A percentile compares a stretch with the other conserved stretches of the same genome.
phyloP scores from a whole-genome alignment of 2,113 vertebrate genomes.

The Antechinus stuartii region DNA sequence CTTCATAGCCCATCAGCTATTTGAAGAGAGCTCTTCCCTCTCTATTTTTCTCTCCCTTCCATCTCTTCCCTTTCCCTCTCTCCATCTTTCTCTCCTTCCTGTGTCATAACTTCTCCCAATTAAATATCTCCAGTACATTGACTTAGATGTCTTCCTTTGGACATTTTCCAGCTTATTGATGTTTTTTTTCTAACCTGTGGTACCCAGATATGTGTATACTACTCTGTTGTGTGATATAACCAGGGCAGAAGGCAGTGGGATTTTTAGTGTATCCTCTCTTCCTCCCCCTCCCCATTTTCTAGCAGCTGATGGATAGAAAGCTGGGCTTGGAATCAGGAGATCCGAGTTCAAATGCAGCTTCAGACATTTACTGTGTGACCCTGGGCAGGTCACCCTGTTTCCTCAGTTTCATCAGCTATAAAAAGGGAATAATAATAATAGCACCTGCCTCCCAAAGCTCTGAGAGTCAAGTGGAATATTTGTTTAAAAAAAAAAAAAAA shows the following conservation, averaged over 20 bases:
- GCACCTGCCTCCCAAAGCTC: background rate
- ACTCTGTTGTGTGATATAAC: background rate
- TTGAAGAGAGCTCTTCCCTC: too few species aligned
- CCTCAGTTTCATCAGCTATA: background rate
- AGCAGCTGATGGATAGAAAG: background rate
- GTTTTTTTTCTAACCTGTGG: background rate
- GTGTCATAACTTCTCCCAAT: background rate
- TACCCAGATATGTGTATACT: background rate
- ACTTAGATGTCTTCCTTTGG: background rate
- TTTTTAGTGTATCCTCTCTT: background rate
- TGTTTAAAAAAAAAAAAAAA: background rate
- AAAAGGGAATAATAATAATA: background rate
- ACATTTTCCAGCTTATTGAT: background rate
- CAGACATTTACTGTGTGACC: background rate
- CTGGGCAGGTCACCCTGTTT: background rate
- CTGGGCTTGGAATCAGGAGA: background rate
- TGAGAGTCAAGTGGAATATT: background rate
- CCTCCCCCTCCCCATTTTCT: background rate
- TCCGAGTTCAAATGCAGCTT: background rate
- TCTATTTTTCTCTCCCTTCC: background rate
- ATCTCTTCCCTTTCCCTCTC: background rate
- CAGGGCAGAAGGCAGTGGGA: background rate
- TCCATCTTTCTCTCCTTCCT: background rate
- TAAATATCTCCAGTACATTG: background rate
- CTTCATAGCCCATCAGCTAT: too few species aligned